These are phyloP conservation scores for Amblyopsis hoosieri DNA, from an alignment of 2,797 vertebrate genomes.

Conservation along the genomic window DNA sequence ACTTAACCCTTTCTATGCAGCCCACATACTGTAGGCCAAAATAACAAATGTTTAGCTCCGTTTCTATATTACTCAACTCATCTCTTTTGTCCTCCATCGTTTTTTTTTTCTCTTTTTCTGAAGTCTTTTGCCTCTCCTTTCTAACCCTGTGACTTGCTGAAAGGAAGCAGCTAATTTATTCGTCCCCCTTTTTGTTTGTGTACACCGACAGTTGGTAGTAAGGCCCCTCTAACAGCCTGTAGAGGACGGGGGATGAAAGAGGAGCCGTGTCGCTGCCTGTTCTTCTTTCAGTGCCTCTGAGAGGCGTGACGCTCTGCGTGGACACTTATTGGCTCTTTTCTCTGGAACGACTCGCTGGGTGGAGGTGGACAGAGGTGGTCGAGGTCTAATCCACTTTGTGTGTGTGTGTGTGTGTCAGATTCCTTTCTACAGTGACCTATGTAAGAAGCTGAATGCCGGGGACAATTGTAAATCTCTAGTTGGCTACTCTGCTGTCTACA, in stretches of 20 bases:
- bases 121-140: not conserved
- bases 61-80: not conserved
- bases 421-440: conserved; percentile 86
- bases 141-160: conserved; percentile 39
- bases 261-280: conserved; percentile 62
- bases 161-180: conserved; percentile 71
- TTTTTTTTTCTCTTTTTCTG: not conserved
- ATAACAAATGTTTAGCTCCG: not conserved
- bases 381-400: not conserved
- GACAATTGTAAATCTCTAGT: conserved; percentile 88
- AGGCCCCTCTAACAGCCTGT: conserved; percentile 67
- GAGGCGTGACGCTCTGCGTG: conserved; percentile 57
- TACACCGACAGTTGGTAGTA: conserved; percentile 66
- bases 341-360: conserved; percentile 26
- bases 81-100: not conserved
- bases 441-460: conserved; percentile 84
- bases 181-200: conserved; percentile 67
- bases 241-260: conserved; percentile 55
- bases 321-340: conserved; percentile 49
- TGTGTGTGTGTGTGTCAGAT: conserved; percentile 73
- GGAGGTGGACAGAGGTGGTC: too few relatives aligned
- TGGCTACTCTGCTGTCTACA: conserved; percentile 94
- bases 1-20: not conserved
- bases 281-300: conserved; percentile 63
- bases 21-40: too few relatives aligned